These are phyloP conservation scores for Eupithecia subfuscata DNA, from an alignment of 2,888 invertebrate genomes.

Conservation along the genomic window DNA sequence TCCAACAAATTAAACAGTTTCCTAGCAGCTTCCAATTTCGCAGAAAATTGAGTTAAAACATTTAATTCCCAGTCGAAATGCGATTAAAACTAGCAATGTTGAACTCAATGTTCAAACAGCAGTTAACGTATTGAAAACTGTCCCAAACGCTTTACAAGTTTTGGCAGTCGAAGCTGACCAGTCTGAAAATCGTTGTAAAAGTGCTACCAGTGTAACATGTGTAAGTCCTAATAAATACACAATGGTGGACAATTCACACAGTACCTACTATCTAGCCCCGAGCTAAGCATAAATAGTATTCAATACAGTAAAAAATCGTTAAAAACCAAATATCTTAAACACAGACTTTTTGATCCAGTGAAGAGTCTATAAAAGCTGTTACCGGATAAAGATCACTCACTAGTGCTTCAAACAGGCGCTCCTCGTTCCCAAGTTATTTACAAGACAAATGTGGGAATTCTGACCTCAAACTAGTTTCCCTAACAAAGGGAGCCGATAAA, in stretches of 20 bases:
- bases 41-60: slow-evolving; percentile 20
- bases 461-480: slow-evolving; percentile 42
- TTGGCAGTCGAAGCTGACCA: slow-evolving; percentile 29
- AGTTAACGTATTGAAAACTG: slow-evolving; percentile 43
- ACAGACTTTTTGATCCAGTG: background rate
- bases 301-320: background rate
- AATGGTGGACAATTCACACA: too few relatives aligned
- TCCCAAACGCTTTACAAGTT: slow-evolving; percentile 44
- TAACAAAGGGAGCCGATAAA: slow-evolving; percentile 59
- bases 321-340: background rate
- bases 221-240: too few relatives aligned
- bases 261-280: too few relatives aligned
- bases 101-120: slow-evolving; percentile 30
- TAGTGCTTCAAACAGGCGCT: slow-evolving; percentile 5
- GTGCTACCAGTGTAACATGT: too few relatives aligned
- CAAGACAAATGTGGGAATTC: slow-evolving; percentile 28
- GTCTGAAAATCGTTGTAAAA: background rate
- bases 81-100: slow-evolving; percentile 34
- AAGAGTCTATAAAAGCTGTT: background rate
- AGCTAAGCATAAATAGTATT: background rate
- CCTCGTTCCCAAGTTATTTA: slow-evolving; percentile 33
- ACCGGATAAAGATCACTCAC: background rate
- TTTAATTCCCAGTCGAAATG: slow-evolving; percentile 23
- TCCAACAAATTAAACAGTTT: slow-evolving; percentile 1
- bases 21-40: slow-evolving; percentile 9